Evolutionary conservation across 2,797 vertebrate genomes (phyloP), one percentile per base, ranked within the genome.

Genomic region (Allobates femoralis): DNA sequence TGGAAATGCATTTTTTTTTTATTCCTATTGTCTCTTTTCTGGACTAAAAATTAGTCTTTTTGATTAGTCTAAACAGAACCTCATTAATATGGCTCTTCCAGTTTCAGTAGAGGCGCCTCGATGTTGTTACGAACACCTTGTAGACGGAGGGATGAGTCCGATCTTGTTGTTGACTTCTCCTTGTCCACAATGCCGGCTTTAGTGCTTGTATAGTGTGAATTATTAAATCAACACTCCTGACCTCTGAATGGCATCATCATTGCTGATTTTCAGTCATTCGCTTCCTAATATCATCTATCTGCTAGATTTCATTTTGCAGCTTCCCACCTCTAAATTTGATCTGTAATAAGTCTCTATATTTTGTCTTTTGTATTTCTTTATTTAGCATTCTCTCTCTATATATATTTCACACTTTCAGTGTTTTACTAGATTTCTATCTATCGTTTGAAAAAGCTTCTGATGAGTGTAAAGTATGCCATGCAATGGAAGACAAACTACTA

Each of bases 201-300:
- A 74, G 62, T 73, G 53, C 53, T 73, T 79, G 75, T 21, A 79
- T 83, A 62, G 81, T 87, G 86, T 87, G 56, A 87, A 87, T 87
- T 87, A 87, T 84, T 87, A 84, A 84, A 79, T 84, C 86, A 64
- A 75, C 81, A 84, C 81, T 79, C 67, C 75, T 84, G 81, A 87
- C 86, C 86, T 80, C 53, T 46, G 76, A 21, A 80, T 80, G 19
- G 37, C 41, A 74, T 83, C 58, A 64, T 87, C 78, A 74, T 50
- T 80, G 76, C 79, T 79, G 64, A 84, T 84, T 73, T 87, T 58
- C 80, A 78, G 28, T 46, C 67, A 83, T 81, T 79, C 41, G 53
- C 46, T 74, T 80, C 81, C 30, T 87, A 84, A 84, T 84, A 79
- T 84, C 46, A 64, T 67, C 46, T 84, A 41, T 84, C 76, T 84